phyloP scores from a whole-genome alignment of 2,888 invertebrate genomes.

The Amaurobius ferox region DNA sequence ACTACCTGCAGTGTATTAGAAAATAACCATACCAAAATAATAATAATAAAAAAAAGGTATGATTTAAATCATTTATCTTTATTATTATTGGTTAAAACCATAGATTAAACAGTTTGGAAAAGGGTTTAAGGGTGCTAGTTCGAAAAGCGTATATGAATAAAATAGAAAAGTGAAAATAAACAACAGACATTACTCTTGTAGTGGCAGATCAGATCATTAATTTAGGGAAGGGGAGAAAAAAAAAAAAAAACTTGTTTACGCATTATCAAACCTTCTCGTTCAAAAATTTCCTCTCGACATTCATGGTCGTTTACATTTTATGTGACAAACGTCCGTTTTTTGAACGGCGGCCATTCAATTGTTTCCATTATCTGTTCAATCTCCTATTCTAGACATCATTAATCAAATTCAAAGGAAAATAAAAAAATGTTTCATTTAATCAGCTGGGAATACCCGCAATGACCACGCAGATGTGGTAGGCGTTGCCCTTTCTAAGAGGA shows the following conservation, averaged over 20 bases:
- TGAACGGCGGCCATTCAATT: neutral
- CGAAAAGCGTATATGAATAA: no score
- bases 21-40: no score
- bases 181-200: no score
- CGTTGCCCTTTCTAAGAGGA: neutral
- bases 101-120: no score
- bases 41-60: no score
- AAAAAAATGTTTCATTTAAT: constrained; percentile 7
- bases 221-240: neutral
- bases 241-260: neutral
- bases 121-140: no score
- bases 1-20: no score
- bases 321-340: constrained; percentile 3
- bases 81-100: no score
- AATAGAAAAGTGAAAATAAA: no score
- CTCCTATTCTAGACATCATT: neutral
- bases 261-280: neutral
- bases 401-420: neutral
- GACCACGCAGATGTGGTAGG: neutral
- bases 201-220: no score
- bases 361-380: constrained; percentile 2
- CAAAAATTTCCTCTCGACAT: neutral
- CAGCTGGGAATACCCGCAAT: constrained; percentile 4
- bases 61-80: no score
- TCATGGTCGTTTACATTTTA: neutral